Evolutionary conservation across 2,797 vertebrate genomes (phyloP), one percentile per base, ranked within the genome.

Genomic region (Chaetodon trifasciatus): DNA sequence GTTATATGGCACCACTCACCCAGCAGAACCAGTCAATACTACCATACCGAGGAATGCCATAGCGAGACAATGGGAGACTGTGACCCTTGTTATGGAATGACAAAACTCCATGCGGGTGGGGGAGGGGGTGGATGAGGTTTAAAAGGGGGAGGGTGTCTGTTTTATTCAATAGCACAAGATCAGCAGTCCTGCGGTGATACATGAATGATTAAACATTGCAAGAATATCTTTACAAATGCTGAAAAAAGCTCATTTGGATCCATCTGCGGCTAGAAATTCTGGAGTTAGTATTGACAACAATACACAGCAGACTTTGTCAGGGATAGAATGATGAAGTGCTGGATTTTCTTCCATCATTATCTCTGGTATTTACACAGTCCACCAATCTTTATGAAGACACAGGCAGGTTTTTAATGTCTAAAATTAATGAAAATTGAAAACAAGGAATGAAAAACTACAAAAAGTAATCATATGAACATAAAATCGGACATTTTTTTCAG

Each of bases 41-140:
- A 69, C 81, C 76, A 81, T 53, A 91, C 78, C 0, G 71, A 86
- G 90, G 89, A 90, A 91, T 78, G 83, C 79, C 52, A 67, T 8
- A 2, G 70, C 4, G 39, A 87, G 78, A 92, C 92, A 93, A 92
- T 82, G 85, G 80, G 70, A 65, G 87, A 72, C 87, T 79, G 79
- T 91, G 92, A 93, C 88, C 92, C 89, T 90, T 88, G 88, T 90
- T 93, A 89, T 82, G 87, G 91, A 88, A 93, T 90, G 91, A 91
- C 83, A 91, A 87, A 87, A 84, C 83, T 85, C 66, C 70, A 76
- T 19, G 9, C 67, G 80, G 82, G 74, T 32, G 63, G 79, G 53
- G 42, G 71, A 5, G 61, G 57, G 32, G 55, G 68, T 56, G 46
- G 60, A 69, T 5, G 13, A 57, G 28, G 61, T 19, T 70, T 12